Conservation (phyloP, 1,140 invertebrate genomes). For the Trichoplusia ni region DNA sequence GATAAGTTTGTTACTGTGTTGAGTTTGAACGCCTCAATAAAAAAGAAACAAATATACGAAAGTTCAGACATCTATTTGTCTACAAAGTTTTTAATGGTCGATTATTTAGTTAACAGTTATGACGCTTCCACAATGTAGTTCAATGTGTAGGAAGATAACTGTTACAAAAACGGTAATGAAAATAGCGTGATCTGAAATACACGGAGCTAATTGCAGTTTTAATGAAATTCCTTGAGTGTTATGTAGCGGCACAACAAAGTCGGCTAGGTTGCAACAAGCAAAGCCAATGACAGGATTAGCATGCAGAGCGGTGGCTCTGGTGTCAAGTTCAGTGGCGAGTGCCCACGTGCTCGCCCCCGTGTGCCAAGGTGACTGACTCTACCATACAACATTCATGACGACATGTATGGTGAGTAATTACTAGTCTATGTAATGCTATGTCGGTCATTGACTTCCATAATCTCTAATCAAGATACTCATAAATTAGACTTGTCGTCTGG, state of each 20-base stretch:
- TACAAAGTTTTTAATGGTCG: constrained; percentile 17
- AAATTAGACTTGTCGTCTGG: too few species aligned
- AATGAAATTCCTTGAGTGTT: constrained; percentile 15
- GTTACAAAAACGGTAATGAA: constrained; percentile 2
- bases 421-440: constrained; percentile 25
- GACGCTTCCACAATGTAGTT: background rate
- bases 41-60: background rate
- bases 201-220: constrained; percentile 11
- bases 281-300: constrained; percentile 46
- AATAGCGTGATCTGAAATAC: constrained; percentile 12
- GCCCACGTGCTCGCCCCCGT: constrained; percentile 69
- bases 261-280: constrained; percentile 10
- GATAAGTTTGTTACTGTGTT: constrained; percentile 4
- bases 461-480: constrained; percentile 7
- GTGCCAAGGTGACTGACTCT: constrained; percentile 69
- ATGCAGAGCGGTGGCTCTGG: constrained; percentile 44
- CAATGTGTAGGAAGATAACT: background rate
- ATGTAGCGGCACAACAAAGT: constrained; percentile 1
- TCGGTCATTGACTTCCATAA: constrained; percentile 16
- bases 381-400: constrained; percentile 37
- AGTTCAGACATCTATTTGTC: background rate
- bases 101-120: background rate
- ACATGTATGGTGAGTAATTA: constrained; percentile 48
- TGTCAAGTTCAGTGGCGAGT: constrained; percentile 76
- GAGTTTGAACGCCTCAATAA: background rate